Evolutionary conservation across 2,888 invertebrate genomes (phyloP), one percentile per base, ranked within the genome.

Genomic region (Drosophila meridiana): DNA sequence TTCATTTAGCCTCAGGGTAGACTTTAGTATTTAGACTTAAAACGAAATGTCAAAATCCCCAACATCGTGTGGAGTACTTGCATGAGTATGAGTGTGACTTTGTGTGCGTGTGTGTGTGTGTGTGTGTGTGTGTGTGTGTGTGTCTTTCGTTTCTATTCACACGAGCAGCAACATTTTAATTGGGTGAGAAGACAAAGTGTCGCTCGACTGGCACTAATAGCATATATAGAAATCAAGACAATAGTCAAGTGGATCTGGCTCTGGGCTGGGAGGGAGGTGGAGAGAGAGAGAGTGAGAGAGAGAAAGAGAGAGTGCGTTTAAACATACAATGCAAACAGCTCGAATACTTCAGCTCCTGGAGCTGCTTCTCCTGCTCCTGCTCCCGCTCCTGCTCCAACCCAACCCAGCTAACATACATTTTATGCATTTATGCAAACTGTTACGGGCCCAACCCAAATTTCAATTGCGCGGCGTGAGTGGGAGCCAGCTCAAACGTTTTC

Each of bases 351-450:
- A 67, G 61, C 50, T 66, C 3, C 36, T 9, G 20, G 20, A 20
- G 30, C 61, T 47, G 55, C n/a, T 40, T 8, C 56, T n/a, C n/a
- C 50, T 11, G 3, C 11, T 20, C 1, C 36, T 40, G 9, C n/a
- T 47, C 52, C 13, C 40, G 14, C 52, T 28, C 14, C 36, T 38
- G 40, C 45, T 0, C 42, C 48, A 8, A 2, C 38, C 34, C 20
- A 20, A n/a, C 32, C 40, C 38, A n/a, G 26, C 57, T 20, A 61
- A 47, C 58, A 69, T 67, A 66, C 64, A 86, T 73, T 86, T 86
- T 79, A 86, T 86, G 89, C 86, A 89, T 85, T 88, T 88, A 83
- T 86, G 84, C 78, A 86, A 79, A 77, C 73, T 71, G 80, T 80
- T 72, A 72, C 67, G 57, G 38, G 40, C 43, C 50, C 48, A 42